Conservation (phyloP, 2,797 vertebrate species). For the Anomalospiza imberbis region DNA sequence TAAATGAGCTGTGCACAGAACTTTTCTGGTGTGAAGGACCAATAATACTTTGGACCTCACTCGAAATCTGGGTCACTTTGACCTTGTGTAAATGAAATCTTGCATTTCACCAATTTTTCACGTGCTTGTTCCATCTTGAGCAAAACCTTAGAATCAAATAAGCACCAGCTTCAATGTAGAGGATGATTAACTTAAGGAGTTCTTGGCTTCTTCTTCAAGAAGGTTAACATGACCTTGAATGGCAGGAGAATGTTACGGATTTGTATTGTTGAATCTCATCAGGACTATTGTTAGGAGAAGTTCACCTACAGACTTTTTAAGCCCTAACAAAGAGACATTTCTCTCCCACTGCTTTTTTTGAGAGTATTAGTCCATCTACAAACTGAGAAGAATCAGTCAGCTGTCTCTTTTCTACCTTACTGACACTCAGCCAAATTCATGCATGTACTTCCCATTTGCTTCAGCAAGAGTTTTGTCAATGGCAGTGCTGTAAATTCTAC, state of each 20-base stretch:
- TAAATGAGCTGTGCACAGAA: conserved; percentile 61
- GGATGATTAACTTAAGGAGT: conserved; percentile 80
- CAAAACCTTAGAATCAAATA: conserved; percentile 72
- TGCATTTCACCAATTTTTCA: conserved; percentile 72
- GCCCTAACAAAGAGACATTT: conserved; percentile 25
- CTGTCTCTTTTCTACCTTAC: conserved; percentile 18
- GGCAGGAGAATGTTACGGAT: conserved; percentile 65
- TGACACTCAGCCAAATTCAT: conserved; percentile 18
- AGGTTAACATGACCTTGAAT: conserved; percentile 77
- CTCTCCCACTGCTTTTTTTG: conserved; percentile 20
- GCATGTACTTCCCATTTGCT: conserved; percentile 28
- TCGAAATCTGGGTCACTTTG: conserved; percentile 74
- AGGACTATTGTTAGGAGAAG: conserved; percentile 10
- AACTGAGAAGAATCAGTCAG: conserved; percentile 31
- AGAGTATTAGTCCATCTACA: conserved; percentile 19
- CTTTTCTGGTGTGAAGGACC: conserved; percentile 61
- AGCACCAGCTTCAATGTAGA: conserved; percentile 65
- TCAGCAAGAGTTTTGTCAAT: conserved; percentile 29
- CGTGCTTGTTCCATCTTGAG: conserved; percentile 67
- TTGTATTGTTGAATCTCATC: conserved; percentile 64
- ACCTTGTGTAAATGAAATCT: conserved; percentile 77
- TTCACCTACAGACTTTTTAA: conserved; percentile 40
- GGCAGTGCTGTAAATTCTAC: conserved; percentile 42
- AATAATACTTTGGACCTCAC: conserved; percentile 67
- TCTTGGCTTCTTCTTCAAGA: conserved; percentile 72